Evolutionary conservation across 2,797 vertebrate species (phyloP).

Genomic region (Meda fulgida): DNA sequence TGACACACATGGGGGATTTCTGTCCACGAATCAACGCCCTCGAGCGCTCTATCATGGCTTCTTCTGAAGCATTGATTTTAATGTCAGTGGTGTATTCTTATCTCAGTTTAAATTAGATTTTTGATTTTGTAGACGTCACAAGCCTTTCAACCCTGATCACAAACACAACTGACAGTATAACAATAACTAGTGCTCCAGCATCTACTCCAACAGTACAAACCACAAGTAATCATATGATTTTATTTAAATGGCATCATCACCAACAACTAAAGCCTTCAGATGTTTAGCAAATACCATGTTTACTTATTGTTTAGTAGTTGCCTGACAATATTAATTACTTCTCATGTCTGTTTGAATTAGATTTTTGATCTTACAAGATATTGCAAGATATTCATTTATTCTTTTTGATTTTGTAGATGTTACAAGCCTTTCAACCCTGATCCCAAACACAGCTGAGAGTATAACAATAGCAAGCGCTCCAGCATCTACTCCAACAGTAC

Average conservation of each 20-base stretch:
- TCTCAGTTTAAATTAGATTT: background rate
- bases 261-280: background rate
- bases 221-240: background rate
- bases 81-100: too few species aligned
- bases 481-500: background rate
- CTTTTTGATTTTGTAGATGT: background rate
- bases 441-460: background rate
- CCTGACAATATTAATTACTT: background rate
- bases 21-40: too few species aligned
- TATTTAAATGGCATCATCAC: background rate
- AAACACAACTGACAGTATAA: background rate
- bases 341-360: too few species aligned
- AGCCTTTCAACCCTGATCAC: background rate
- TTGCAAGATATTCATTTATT: background rate
- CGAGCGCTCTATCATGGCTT: too few species aligned
- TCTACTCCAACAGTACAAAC: background rate
- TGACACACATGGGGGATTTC: too few species aligned
- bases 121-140: background rate
- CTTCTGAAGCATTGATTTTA: too few species aligned
- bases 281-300: background rate
- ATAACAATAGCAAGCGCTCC: background rate
- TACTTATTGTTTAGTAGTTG: background rate
- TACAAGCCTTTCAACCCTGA: background rate
- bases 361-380: too few species aligned
- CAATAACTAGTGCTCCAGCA: background rate